Percentiles rank a stretch among this genome's conserved stretches.
phyloP scores from a whole-genome alignment of 2,113 vertebrate genomes.

The Hiodon tergisus region DNA sequence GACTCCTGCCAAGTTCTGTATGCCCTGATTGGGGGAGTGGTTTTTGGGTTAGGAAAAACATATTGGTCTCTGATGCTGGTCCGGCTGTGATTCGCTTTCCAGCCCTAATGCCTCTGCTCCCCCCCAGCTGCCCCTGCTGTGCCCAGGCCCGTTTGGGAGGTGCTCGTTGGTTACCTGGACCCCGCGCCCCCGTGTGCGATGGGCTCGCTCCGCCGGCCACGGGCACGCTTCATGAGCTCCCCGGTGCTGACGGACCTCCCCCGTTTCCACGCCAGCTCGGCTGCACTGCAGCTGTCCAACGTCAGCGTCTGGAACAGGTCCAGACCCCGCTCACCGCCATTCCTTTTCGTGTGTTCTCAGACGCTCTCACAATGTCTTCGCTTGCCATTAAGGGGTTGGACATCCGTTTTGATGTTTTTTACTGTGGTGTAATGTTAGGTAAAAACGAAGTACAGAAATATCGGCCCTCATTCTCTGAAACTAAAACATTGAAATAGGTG shows the following conservation, averaged over 20 bases:
- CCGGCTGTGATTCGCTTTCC: neutral
- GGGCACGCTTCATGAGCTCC: conserved; percentile 91
- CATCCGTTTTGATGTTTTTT: too few species aligned
- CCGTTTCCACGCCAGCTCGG: conserved; percentile 52
- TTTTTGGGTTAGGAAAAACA: neutral
- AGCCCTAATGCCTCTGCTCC: neutral
- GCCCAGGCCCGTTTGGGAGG: neutral
- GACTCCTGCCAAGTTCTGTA: too few species aligned
- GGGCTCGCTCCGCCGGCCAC: conserved; percentile 62
- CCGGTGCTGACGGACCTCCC: conserved; percentile 87
- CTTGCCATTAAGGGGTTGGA: too few species aligned
- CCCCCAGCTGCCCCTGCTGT: neutral
- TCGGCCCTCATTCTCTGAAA: too few species aligned
- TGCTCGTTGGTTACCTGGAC: neutral
- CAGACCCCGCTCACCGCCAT: conserved; percentile 7
- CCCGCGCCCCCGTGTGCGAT: conserved; percentile 32
- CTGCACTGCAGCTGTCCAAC: conserved; percentile 72
- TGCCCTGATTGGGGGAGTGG: neutral
- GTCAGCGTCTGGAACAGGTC: conserved; percentile 91
- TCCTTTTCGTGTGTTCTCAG: neutral
- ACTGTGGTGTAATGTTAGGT: too few species aligned
- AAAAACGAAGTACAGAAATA: too few species aligned
- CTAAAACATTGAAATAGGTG: too few species aligned
- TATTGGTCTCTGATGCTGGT: neutral
- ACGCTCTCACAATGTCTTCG: too few species aligned